A percentile compares a stretch with the other conserved stretches of the same genome.
These are phyloP conservation scores for Mormyrus hasselquistii DNA, from an alignment of 2,797 vertebrate species.

Conservation along the genomic window DNA sequence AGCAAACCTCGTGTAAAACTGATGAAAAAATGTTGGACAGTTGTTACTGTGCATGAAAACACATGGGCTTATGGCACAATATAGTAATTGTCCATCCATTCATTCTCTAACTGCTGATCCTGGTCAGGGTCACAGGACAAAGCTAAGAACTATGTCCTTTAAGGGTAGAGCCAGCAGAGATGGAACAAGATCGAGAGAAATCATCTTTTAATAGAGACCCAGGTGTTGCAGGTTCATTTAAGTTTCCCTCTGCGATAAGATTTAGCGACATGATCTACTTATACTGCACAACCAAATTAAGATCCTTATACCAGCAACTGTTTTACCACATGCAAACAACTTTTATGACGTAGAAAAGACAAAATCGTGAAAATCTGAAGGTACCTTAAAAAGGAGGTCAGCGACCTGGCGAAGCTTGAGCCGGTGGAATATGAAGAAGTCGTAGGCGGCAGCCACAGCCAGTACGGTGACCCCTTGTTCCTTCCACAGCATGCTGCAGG, in stretches of 20 bases:
- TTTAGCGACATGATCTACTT: not conserved
- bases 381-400: conserved; percentile 77
- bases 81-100: not conserved
- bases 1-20: not conserved
- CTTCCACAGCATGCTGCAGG: conserved; percentile 97
- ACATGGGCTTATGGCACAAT: not conserved
- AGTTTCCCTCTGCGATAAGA: not conserved
- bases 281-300: not conserved
- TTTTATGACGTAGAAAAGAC: not conserved
- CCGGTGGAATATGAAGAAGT: conserved; percentile 83
- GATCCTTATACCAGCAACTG: not conserved
- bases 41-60: not conserved
- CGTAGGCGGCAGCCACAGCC: conserved; percentile 82
- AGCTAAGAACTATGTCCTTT: not conserved
- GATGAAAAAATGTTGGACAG: not conserved
- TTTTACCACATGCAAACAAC: not conserved
- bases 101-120: not conserved
- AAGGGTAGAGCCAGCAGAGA: not conserved
- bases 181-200: not conserved
- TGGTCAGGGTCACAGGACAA: not conserved
- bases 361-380: not conserved
- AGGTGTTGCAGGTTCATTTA: not conserved
- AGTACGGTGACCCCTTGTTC: conserved; percentile 95
- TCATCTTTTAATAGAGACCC: not conserved
- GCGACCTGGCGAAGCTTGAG: conserved; percentile 80